Base-by-base conservation (phyloP, 2,113 vertebrate species). In the Prunella himalayana region DNA sequence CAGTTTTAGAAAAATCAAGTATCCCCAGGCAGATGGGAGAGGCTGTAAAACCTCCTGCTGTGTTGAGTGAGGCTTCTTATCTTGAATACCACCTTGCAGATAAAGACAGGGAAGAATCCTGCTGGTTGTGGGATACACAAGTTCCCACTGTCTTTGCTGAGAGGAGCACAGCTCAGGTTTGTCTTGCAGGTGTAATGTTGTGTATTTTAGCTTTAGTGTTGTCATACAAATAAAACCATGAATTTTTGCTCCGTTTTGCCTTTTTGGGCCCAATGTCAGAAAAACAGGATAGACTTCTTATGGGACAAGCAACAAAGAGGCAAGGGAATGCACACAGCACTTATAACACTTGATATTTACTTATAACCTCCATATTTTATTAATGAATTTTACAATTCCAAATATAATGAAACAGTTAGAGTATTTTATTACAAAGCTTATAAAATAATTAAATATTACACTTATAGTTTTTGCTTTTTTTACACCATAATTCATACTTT, bases 401-500 rank as follows among this genome's bases (percentile, higher is more conserved):
- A 96, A 97, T 97, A 96, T 93, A 97, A 97, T 95, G 97, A 97
- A 97, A 97, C 94, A 82, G 91, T 95, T 95, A 97, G 97, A 98
- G 96, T 97, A 97, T 96, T 98, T 98, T 98, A 98, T 98, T 98
- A 98, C 97, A 98, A 98, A 98, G 98, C 97, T 98, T 98, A 98
- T 97, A 98, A 98, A 98, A 98, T 97, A 98, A 98, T 98, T 98
- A 98, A 98, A 98, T 98, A 98, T 97, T 98, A 98, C 97, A 98
- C 96, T 97, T 98, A 98, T 96, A 98, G 56, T 61, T 95, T 97
- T 97, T 96, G 96, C 86, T 20, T 96, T 96, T 98, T 98, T 98
- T 98, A 97, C 97, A 98, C 90, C 96, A 97, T 97, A 97, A 97
- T 96, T 93, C 98, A 97, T 97, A 95, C 80, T 98, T 97, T 97